Base-by-base conservation (phyloP, 2,113 vertebrate genomes). In the Shinisaurus crocodilurus region DNA sequence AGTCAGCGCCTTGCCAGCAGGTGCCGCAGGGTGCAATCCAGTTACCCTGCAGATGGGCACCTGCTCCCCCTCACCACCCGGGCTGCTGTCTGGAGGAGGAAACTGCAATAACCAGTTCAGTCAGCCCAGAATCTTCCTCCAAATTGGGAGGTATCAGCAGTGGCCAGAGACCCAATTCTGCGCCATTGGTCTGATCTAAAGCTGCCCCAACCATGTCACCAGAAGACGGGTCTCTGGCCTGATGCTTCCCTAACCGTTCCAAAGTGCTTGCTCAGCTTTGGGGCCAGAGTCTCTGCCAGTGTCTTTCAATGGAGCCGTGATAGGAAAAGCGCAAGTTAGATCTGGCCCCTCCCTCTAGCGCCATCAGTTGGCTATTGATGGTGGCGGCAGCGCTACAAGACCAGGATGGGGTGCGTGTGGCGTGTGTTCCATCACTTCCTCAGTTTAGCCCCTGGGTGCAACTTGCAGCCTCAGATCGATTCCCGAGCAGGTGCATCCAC, bases 401-500 rank as follows among this genome's bases (percentile, higher is more conserved):
- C 7, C 63, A 69, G 43, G 43, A 15, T 10, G 40, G 9, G 23
- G 6, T 9, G 6, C 6, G 77, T 77, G 40, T 3, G 23, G 77
- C 48, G 40, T 27, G 43, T 1, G 9, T 29, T 9, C n/a, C 54
- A 1, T 3, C 27, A 15, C 45, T 70, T 82, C 8, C 65, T 10
- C 16, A 4, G 3, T 69, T 43, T 29, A 15, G 32, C 40, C 48
- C 48, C 48, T 72, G 25, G 23, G 45, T 3, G 34, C n/a, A n/a
- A n/a, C n/a, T 32, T 84, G 15, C 29, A 84, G 1, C 29, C 12
- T 13, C 32, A 6, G 32, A 10, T 5, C 13, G 6, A 75, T 75
- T 34, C 43, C 40, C 50, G 15, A 0, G 88, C 95, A 95, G 93
- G 94, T 95, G 93, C 86, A 93, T 81, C 60, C 1, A 1, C 32